A percentile compares a stretch with the other conserved stretches of the same genome.
Evolutionary conservation across 1,140 invertebrate genomes (phyloP).

Genomic region (Drosophila funebris): DNA sequence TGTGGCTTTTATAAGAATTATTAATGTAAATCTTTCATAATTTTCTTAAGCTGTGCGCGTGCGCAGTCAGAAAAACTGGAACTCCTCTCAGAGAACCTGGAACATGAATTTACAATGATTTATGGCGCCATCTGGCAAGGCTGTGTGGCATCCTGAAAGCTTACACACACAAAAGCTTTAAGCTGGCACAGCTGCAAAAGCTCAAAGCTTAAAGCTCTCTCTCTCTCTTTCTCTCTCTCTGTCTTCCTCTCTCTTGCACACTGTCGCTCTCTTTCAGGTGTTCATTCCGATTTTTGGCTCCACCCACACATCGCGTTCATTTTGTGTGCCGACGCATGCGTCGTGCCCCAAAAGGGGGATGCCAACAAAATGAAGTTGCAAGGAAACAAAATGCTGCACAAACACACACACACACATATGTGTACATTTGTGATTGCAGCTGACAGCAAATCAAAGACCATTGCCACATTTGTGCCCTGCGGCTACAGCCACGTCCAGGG

Average conservation of each 20-base stretch:
- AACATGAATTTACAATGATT: constrained; percentile 45
- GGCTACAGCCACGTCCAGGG: constrained; percentile 27
- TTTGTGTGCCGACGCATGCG: constrained; percentile 65
- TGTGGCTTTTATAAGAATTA: constrained; percentile 82
- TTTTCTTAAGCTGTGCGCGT: constrained; percentile 80
- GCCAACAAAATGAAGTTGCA: constrained; percentile 78
- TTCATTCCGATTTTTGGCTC: constrained; percentile 66
- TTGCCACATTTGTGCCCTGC: constrained; percentile 21
- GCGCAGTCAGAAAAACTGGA: constrained; percentile 37
- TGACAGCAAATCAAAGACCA: constrained; percentile 49
- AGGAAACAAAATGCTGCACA: constrained; percentile 38
- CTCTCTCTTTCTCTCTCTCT: neutral
- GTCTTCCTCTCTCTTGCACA: neutral
- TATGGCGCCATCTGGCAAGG: constrained; percentile 59
- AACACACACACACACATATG: neutral
- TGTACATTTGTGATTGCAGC: constrained; percentile 18
- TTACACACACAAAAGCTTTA: neutral
- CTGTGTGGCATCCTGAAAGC: constrained; percentile 54
- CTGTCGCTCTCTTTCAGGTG: neutral
- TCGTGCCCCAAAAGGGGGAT: constrained; percentile 52
- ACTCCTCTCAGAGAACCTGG: neutral
- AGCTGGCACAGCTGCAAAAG: constrained; percentile 20
- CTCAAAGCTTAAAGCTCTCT: constrained; percentile 43
- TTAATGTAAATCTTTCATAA: constrained; percentile 82
- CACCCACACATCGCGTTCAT: constrained; percentile 75